These are phyloP conservation scores for Misgurnus mizolepis DNA, from an alignment of 2,113 vertebrate species.

Conservation along the genomic window DNA sequence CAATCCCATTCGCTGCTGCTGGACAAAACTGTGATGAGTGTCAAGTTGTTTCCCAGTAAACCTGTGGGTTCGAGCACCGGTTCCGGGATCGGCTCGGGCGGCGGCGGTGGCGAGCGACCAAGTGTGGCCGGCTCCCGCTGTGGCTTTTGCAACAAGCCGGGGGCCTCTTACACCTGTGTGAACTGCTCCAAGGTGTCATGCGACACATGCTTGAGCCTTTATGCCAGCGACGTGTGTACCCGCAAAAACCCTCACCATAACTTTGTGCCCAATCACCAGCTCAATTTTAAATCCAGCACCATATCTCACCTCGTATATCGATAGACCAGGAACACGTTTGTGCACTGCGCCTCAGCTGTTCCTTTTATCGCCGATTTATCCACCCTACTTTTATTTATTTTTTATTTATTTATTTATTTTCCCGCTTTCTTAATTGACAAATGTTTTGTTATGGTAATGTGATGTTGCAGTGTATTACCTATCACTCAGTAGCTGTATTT, in stretches of 20 bases:
- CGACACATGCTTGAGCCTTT: slow-evolving; percentile 87
- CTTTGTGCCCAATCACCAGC: slow-evolving; percentile 92
- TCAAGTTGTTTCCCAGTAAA: slow-evolving; percentile 76
- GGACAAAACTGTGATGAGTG: slow-evolving; percentile 80
- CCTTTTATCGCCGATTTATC: slow-evolving; percentile 37
- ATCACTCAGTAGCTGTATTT: slow-evolving; percentile 57
- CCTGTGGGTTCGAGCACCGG: slow-evolving; percentile 64
- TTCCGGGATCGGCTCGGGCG: slow-evolving; percentile 34
- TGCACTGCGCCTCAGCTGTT: background rate
- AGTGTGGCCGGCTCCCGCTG: slow-evolving; percentile 78
- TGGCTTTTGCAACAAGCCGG: slow-evolving; percentile 92
- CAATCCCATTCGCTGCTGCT: slow-evolving; percentile 83
- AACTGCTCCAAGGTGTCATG: slow-evolving; percentile 98
- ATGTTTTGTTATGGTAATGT: slow-evolving; percentile 58
- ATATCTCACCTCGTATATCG: slow-evolving; percentile 92
- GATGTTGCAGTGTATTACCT: slow-evolving; percentile 68
- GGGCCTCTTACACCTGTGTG: slow-evolving; percentile 90
- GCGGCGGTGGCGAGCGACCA: slow-evolving; percentile 62
- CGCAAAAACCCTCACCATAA: slow-evolving; percentile 90
- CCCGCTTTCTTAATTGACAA: slow-evolving; percentile 44
- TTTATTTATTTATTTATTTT: slow-evolving; percentile 40
- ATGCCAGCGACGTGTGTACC: slow-evolving; percentile 90
- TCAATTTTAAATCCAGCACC: slow-evolving; percentile 91
- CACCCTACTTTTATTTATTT: background rate
- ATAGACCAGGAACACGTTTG: slow-evolving; percentile 67